Base-by-base conservation (phyloP, 2,888 invertebrate genomes). In the Eupithecia subumbrata region DNA sequence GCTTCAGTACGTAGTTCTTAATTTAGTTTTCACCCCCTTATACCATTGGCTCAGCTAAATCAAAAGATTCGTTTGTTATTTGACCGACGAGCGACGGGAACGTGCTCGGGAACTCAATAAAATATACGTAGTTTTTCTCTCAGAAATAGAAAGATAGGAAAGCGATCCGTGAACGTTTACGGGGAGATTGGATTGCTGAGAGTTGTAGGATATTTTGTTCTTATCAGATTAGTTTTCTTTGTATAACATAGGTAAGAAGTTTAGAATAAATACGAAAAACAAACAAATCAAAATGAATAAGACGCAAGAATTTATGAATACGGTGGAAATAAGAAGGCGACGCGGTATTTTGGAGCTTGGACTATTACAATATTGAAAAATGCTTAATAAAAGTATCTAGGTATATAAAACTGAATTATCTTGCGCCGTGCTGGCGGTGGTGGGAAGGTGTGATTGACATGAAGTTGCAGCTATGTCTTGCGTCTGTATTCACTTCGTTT, bases 71-170 rank as follows among this genome's bases (percentile, higher is more conserved):
- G 68, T 73, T 71, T 74, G 75, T 79, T 78, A 76, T 81, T 79
- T 76, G 76, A 76, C 69, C 64, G 40, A 45, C 71, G 76, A 76
- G 71, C 60, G n/a, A 45, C 71, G 63, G 64, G 64, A 72, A 78
- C 77, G 79, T 80, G 75, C 76, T 68, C 40, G 48, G 64, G 72
- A 48, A 78, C 66, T 71, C 75, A 78, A 79, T 80, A 80, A 80
- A 80, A 79, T 67, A 76, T 71, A 63, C 56, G 25, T 63, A 75
- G 73, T 74, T 81, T 72, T n/a, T 52, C 48, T 37, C 16, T 25
- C 40, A 75, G 66, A 74, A 75, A 80, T 77, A 80, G 71, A 79
- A 79, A 77, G 79, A 78, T 76, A 79, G 73, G 52, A 74, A 72
- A 70, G 67, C 63, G 77, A 71, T 74, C 64, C 63, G 72, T 68